These are phyloP conservation scores for Chroicocephalus ridibundus DNA, from an alignment of 2,113 vertebrate genomes.

Conservation along the genomic window DNA sequence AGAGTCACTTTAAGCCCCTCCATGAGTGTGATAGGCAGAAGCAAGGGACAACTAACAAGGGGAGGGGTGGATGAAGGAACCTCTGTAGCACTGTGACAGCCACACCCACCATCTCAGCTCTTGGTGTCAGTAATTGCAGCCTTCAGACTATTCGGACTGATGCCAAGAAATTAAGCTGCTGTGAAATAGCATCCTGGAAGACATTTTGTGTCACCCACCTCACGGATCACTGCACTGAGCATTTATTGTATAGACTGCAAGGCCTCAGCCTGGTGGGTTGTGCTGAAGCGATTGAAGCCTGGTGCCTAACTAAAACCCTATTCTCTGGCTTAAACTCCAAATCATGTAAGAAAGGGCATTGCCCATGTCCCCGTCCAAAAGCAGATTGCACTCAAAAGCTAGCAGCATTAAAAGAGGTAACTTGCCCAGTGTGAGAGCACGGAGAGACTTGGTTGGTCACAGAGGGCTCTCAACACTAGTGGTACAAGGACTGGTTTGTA, in stretches of 20 bases:
- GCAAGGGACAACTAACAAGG: neutral
- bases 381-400: neutral
- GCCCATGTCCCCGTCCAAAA: neutral
- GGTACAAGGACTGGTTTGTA: fast-evolving
- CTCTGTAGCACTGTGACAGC: neutral
- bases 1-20: neutral
- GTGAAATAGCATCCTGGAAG: neutral
- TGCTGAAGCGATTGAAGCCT: neutral
- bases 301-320: neutral
- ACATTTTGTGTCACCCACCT: neutral
- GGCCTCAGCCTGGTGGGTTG: neutral
- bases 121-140: neutral
- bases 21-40: neutral
- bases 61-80: neutral
- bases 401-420: neutral
- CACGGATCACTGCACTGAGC: neutral
- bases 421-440: no score
- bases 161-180: neutral
- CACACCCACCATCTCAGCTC: neutral
- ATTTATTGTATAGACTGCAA: neutral
- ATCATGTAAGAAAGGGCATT: neutral
- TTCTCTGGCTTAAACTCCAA: neutral
- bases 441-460: neutral
- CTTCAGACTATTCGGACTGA: neutral
- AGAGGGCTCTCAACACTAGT: neutral